Evolutionary conservation across 2,113 vertebrate genomes (phyloP).

Genomic region (Daphoenositta chrysoptera): DNA sequence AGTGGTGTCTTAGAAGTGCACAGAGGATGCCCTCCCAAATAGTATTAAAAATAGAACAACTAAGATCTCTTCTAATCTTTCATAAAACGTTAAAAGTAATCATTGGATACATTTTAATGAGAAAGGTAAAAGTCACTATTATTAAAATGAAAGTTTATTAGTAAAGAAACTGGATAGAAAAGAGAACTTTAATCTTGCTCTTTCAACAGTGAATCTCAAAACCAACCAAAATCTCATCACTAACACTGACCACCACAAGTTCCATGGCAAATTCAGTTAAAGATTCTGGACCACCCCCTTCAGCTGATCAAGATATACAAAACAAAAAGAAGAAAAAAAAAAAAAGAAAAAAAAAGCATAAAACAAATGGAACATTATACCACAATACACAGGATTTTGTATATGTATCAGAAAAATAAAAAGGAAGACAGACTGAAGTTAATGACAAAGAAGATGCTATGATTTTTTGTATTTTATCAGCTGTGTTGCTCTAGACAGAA

Average conservation of each 20-base stretch:
- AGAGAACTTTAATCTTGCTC: not conserved
- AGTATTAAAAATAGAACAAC: not conserved
- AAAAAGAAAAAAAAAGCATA: not conserved
- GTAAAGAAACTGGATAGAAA: not conserved
- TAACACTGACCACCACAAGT: not conserved
- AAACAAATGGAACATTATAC: not conserved
- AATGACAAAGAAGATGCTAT: not conserved
- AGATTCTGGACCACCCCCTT: not conserved
- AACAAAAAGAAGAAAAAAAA: not conserved
- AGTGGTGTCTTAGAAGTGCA: not conserved
- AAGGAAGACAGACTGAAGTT: not conserved
- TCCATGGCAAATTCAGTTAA: not conserved
- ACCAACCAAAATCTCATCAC: not conserved
- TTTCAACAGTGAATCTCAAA: not conserved
- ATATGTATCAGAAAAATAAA: not conserved
- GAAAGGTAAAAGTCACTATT: not conserved
- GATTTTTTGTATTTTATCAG: not conserved
- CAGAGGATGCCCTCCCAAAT: not conserved
- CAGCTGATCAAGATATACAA: not conserved
- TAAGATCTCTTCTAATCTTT: not conserved
- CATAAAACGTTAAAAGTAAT: not conserved
- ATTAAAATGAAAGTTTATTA: not conserved
- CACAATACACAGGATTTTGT: not conserved
- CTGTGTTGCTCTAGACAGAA: not conserved
- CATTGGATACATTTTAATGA: not conserved